Base-by-base conservation (phyloP, 2,797 vertebrate species). In the Pogonophryne albipinna region DNA sequence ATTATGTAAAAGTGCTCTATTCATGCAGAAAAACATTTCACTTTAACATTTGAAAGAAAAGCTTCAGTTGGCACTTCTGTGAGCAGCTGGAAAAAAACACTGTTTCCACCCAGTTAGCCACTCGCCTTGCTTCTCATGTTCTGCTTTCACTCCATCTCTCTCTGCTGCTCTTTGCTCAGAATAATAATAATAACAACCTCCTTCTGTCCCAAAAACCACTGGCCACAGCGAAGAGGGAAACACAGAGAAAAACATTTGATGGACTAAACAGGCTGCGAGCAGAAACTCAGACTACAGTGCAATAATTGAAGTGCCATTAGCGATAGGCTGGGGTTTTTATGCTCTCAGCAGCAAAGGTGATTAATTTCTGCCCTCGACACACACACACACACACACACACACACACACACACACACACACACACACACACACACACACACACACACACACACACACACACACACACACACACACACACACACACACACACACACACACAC, bases 261-360 rank as follows among this genome's bases (percentile, higher is more conserved):
- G 16, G 58, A 71, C 60, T 23, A 57, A 76, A 70, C 73, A 23
- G 60, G 45, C 53, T 61, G 27, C 0, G 73, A 84, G 76, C 46
- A 61, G 41, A 70, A 79, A 46, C 71, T 72, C 69, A 51, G 56
- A 71, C 72, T 45, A 31, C 71, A 55, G 77, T 75, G 80, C 74
- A 72, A 87, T 90, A 86, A 85, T 69, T 83, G 63, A 69, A 67
- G 82, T n/a, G 20, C 77, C 78, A 84, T 89, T 79, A 85, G 79
- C 68, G 59, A 41, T 52, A 17, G 60, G 46, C 63, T 60, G 34
- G 6, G 12, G 2, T 74, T 73, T 75, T 38, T 45, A 72, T 61
- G 62, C 74, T 55, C 61, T 79, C 59, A 77, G 78, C 80, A 64
- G 77, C 66, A 46, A 72, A 84, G 83, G 80, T 81, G 78, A 82